Conservation (phyloP, 2,113 vertebrate species). For the Rissa tridactyla region DNA sequence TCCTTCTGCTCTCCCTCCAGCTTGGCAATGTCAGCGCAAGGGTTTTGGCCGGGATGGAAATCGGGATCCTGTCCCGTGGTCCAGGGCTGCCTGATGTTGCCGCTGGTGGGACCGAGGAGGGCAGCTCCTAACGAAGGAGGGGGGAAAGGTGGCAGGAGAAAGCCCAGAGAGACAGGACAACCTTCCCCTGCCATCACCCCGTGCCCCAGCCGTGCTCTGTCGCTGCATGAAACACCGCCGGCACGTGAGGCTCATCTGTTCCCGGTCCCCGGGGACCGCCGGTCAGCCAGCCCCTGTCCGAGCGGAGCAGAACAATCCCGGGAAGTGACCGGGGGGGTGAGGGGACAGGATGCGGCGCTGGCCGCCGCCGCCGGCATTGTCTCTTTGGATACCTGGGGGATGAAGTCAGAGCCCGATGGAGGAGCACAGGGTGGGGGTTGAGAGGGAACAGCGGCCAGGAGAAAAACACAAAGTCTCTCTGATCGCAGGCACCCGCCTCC, state of each 20-base stretch:
- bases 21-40: fast-evolving
- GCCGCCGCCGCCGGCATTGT: not conserved
- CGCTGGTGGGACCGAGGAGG: not conserved
- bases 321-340: not conserved
- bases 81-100: fast-evolving
- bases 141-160: not conserved
- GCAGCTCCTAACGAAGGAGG: fast-evolving
- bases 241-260: not conserved
- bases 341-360: constrained; percentile 41
- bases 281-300: not conserved
- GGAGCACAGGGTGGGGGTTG: not conserved
- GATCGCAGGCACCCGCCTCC: fast-evolving
- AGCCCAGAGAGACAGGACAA: not conserved
- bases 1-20: not conserved
- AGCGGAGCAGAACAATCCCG: constrained; percentile 42
- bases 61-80: fast-evolving
- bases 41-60: not conserved
- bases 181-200: not conserved
- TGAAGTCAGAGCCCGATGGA: not conserved
- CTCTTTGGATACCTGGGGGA: not conserved
- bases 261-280: not conserved
- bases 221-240: fast-evolving
- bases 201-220: fast-evolving
- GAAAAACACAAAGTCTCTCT: too few relatives aligned
- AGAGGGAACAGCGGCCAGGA: not conserved